Evolutionary conservation across 2,888 invertebrate genomes (phyloP), one percentile per base, ranked within the genome.

Genomic region (Aphodius granarius): DNA sequence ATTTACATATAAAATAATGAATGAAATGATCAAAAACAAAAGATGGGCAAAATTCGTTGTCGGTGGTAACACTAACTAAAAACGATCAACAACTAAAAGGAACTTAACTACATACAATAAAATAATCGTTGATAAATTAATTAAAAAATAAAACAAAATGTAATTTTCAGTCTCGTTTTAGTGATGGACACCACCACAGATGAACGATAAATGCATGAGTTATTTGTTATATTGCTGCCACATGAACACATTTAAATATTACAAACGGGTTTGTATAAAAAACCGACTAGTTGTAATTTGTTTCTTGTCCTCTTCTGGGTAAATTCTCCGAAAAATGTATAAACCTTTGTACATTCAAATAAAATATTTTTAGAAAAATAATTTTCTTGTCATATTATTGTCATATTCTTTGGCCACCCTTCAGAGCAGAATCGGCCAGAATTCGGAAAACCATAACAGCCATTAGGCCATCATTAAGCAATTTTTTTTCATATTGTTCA

Each of bases 401-500:
- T 65, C 65, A 18, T 65, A 18, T 19, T 65, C 19, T 73, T 65
- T 17, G 43, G 62, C 63, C 20, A 13, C 5, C 9, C 19, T 72
- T 18, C 21, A 63, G n/a, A n/a, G 18, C 43, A 63, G 21, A 63
- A 62, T 16, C 62, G 62, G 43, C 43, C 43, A 43, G 43, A 43
- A 22, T 20, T 22, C 19, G 19, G 16, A 19, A 19, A n/a, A 43
- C 17, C 63, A 21, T 43, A 43, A 63, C 19, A 19, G 43, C n/a
- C n/a, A 71, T 4, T n/a, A 5, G 16, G 6, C 18, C 2, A 18
- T 63, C 9, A 43, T 23, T 43, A 43, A 72, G 22, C 23, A 21
- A 18, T 65, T n/a, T 19, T 43, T 70, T 76, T 21, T 68, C 17
- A 65, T 1, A 15, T 19, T 15, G 19, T 65, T 80, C 85, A 90